These are phyloP conservation scores for Teleopsis dalmanni DNA, from an alignment of 1,140 invertebrate genomes.

Conservation along the genomic window DNA sequence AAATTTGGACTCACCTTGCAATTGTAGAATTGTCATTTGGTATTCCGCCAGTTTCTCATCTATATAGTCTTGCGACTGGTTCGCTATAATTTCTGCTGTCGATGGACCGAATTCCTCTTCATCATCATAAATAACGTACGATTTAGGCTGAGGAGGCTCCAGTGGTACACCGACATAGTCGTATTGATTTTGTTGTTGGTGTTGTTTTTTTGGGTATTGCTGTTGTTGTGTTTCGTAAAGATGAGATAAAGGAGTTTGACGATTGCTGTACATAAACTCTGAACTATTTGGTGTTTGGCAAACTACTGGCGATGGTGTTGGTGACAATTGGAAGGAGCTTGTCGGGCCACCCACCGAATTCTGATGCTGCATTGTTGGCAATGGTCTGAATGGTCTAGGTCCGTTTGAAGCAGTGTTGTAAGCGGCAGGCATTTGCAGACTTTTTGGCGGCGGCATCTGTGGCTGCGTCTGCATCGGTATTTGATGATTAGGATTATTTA, in stretches of 20 bases:
- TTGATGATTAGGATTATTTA: slow-evolving; percentile 20
- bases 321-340: slow-evolving; percentile 42
- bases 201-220: slow-evolving; percentile 20
- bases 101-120: slow-evolving; percentile 67
- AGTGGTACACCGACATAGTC: slow-evolving; percentile 55
- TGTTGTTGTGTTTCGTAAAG: slow-evolving; percentile 15
- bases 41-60: slow-evolving; percentile 90
- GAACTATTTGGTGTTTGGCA: slow-evolving; percentile 38
- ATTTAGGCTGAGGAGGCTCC: slow-evolving; percentile 56
- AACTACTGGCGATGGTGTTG: slow-evolving; percentile 41
- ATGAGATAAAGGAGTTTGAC: slow-evolving; percentile 37
- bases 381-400: slow-evolving; percentile 29
- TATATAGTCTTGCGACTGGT: slow-evolving; percentile 88
- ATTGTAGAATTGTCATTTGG: slow-evolving; percentile 79
- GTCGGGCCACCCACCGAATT: slow-evolving; percentile 34
- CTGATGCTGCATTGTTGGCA: slow-evolving; percentile 29
- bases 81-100: slow-evolving; percentile 84
- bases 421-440: slow-evolving; percentile 12
- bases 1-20: slow-evolving; percentile 65
- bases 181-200: slow-evolving; percentile 35
- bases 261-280: slow-evolving; percentile 36
- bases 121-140: slow-evolving; percentile 53
- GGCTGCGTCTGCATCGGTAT: slow-evolving; percentile 9
- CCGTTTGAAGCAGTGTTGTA: slow-evolving; percentile 17
- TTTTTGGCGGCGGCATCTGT: slow-evolving; percentile 16